Base-by-base conservation (phyloP, 2,797 vertebrate genomes). In the Poecilia wingei region DNA sequence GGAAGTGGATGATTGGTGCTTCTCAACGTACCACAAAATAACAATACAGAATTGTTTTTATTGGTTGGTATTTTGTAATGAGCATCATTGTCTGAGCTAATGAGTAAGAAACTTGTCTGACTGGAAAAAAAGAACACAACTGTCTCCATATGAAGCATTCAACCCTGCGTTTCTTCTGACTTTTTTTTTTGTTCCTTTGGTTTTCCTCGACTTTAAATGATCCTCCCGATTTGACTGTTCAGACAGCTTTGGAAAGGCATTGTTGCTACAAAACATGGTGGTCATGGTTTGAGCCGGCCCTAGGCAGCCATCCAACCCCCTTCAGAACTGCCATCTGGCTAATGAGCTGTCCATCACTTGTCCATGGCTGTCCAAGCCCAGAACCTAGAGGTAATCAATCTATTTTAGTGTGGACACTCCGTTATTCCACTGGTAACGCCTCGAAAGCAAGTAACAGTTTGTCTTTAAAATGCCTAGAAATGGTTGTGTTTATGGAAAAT, bases 321-420 rank as follows among this genome's bases (percentile, higher is more conserved):
- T 82, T 84, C 84, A 88, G 88, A 78, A 83, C 76, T 74, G 82
- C 95, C 94, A 95, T 95, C 94, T 95, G 94, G 87, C 92, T 94
- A 94, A 95, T 94, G 94, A 93, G 82, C 87, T 94, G 93, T 94
- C 95, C 89, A 78, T 94, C 94, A 89, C 87, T 87, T 91, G 89
- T 91, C 82, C 75, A 88, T 88, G 84, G 82, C 85, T 49, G 51
- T 80, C 85, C 87, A 83, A 89, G 80, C 88, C 89, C 78, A 82
- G 84, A 88, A 90, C 87, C 86, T 79, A 86, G 82, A 89, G 79
- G 85, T 89, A 87, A 92, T 95, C 93, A 89, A 91, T 94, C 91
- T 92, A 74, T 70, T 86, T 83, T 57, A 59, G 83, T 83, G 82
- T 78, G 84, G 88, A 90, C 87, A 86, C 41, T 75, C 74, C 73